These are phyloP conservation scores for Brachionus calyciflorus DNA, from an alignment of 1,140 invertebrate genomes.

Conservation along the genomic window DNA sequence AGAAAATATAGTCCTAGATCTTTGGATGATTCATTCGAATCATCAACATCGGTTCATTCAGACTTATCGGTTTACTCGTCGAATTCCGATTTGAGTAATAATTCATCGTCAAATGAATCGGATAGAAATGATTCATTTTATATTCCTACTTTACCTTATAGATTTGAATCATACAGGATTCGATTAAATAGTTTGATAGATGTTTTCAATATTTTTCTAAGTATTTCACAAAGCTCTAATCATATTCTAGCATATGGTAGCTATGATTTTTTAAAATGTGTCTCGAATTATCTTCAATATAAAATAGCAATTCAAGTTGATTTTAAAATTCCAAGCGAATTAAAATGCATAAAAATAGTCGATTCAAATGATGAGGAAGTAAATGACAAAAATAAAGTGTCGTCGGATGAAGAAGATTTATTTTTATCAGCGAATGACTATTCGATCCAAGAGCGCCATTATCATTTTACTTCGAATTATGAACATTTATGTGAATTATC, in stretches of 20 bases:
- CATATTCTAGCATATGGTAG: background rate
- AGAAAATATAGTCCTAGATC: background rate
- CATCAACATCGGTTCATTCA: background rate
- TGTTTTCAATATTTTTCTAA: constrained; percentile 2
- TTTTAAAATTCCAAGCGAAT: background rate
- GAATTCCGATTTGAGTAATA: background rate
- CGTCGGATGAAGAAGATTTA: constrained; percentile 8
- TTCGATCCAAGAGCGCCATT: constrained; percentile 33
- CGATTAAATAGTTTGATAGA: constrained; percentile 2
- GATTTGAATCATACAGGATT: constrained; percentile 24
- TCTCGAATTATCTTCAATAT: constrained; percentile 17
- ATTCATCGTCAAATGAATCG: background rate
- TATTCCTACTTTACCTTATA: background rate
- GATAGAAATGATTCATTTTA: background rate
- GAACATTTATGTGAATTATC: constrained; percentile 3
- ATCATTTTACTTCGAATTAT: constrained; percentile 22
- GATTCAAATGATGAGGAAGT: background rate
- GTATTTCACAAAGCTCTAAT: background rate
- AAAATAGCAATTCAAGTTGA: background rate
- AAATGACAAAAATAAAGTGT: background rate
- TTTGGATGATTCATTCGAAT: background rate
- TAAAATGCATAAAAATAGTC: background rate
- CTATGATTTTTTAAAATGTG: constrained; percentile 31
- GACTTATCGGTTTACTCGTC: background rate
- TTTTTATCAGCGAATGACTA: constrained; percentile 19